Percentiles rank a stretch among this genome's conserved stretches.
Evolutionary conservation across 1,140 invertebrate species (phyloP).

Genomic region (Nasonia giraulti): DNA sequence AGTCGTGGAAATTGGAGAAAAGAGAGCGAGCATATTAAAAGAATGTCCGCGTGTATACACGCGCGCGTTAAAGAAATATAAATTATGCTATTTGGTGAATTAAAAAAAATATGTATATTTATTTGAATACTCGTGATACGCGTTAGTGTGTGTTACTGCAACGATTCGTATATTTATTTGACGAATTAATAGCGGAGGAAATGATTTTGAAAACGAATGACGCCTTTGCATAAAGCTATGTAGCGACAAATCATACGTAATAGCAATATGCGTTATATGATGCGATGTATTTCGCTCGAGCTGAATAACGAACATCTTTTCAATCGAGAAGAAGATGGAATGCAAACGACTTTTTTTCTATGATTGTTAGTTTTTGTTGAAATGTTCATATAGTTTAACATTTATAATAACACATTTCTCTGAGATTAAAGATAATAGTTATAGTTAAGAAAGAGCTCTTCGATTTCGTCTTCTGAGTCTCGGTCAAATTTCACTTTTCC

Average conservation of each 20-base stretch:
- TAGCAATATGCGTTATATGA: neutral
- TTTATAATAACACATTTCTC: no score
- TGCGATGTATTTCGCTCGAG: neutral
- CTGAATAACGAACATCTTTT: neutral
- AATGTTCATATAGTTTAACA: constrained; percentile 20
- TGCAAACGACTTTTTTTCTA: neutral
- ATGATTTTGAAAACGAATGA: neutral
- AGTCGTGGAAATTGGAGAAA: neutral
- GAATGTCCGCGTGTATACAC: neutral
- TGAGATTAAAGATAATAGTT: no score
- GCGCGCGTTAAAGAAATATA: constrained; percentile 16
- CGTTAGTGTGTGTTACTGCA: neutral
- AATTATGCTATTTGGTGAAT: neutral
- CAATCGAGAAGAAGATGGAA: constrained; percentile 15
- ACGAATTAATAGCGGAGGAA: no score
- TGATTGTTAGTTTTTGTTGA: neutral
- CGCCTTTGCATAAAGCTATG: no score
- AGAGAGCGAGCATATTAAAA: no score
- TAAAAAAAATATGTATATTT: neutral
- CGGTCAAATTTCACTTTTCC: constrained; percentile 13
- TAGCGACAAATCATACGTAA: no score
- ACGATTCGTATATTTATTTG: no score
- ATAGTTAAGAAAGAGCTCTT: neutral
- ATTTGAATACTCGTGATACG: neutral
- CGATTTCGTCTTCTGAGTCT: constrained; percentile 32